A percentile compares a stretch with the other conserved stretches of the same genome.
These are phyloP conservation scores for Steinernema hermaphroditum DNA, from an alignment of 2,888 invertebrate genomes.

Conservation along the genomic window DNA sequence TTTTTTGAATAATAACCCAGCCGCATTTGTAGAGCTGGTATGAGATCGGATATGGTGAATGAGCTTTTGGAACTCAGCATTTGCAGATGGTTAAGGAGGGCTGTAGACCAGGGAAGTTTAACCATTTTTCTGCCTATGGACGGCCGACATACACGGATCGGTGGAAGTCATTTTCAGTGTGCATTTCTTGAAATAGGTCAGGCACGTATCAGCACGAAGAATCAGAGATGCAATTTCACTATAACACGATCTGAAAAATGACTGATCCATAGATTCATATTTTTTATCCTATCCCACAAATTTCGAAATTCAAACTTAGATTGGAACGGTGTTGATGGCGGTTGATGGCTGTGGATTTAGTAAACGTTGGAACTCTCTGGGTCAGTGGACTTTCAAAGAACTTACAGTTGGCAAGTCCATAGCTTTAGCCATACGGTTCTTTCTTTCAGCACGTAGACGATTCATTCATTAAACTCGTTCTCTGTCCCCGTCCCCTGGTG, in stretches of 20 bases:
- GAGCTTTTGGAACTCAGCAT: neutral
- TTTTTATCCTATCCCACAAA: neutral
- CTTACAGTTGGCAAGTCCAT: neutral
- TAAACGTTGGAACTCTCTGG: neutral
- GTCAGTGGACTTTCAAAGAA: neutral
- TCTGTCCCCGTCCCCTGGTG: neutral
- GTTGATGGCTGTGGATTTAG: no score
- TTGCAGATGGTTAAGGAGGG: neutral
- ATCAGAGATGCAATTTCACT: neutral
- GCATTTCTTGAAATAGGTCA: no score
- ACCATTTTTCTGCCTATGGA: neutral
- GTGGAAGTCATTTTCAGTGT: no score
- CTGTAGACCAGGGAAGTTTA: neutral
- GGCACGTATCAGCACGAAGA: no score
- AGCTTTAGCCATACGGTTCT: neutral
- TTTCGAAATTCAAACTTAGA: neutral
- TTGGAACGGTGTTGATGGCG: no score
- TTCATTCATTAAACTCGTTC: neutral
- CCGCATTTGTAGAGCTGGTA: no score
- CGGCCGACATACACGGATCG: neutral
- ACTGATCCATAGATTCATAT: neutral
- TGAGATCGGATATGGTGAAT: no score
- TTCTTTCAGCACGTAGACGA: neutral
- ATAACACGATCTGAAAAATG: neutral
- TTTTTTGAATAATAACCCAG: no score